These are phyloP conservation scores for Fissipunctia ypsillon DNA, from an alignment of 2,888 invertebrate genomes.

Conservation along the genomic window DNA sequence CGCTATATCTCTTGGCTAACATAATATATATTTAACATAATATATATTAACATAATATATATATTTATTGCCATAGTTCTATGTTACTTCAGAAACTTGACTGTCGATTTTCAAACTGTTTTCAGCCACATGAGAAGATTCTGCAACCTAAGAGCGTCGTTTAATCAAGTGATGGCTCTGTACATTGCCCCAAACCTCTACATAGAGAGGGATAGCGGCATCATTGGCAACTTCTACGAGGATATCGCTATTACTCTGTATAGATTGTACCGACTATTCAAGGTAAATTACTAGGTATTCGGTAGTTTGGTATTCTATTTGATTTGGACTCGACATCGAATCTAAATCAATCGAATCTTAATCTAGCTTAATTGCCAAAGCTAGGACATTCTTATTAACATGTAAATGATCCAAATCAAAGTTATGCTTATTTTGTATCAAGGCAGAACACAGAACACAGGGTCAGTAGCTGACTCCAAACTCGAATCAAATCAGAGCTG, in stretches of 20 bases:
- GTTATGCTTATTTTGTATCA: background rate
- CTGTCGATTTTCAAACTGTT: slow-evolving; percentile 1
- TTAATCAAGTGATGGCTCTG: slow-evolving; percentile 73
- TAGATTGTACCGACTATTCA: slow-evolving; percentile 71
- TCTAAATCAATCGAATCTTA: no score
- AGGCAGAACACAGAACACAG: no score
- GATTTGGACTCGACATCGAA: no score
- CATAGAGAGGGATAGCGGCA: slow-evolving; percentile 69
- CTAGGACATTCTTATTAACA: background rate
- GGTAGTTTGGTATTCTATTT: background rate
- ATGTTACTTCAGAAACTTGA: background rate
- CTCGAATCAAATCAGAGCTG: no score
- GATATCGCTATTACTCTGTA: slow-evolving; percentile 75
- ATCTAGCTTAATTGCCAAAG: background rate
- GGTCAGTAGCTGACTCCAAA: no score
- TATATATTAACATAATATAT: no score
- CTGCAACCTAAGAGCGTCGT: slow-evolving; percentile 66
- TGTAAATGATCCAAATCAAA: background rate
- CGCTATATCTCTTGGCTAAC: no score
- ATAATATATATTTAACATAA: no score
- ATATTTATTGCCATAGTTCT: background rate
- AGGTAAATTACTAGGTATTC: slow-evolving; percentile 60
- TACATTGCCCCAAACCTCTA: slow-evolving; percentile 71
- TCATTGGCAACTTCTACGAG: slow-evolving; percentile 75
- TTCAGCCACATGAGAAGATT: slow-evolving; percentile 67